Evolutionary conservation across 2,888 invertebrate genomes (phyloP), one percentile per base, ranked within the genome.

Genomic region (Cheilosia variabilis): DNA sequence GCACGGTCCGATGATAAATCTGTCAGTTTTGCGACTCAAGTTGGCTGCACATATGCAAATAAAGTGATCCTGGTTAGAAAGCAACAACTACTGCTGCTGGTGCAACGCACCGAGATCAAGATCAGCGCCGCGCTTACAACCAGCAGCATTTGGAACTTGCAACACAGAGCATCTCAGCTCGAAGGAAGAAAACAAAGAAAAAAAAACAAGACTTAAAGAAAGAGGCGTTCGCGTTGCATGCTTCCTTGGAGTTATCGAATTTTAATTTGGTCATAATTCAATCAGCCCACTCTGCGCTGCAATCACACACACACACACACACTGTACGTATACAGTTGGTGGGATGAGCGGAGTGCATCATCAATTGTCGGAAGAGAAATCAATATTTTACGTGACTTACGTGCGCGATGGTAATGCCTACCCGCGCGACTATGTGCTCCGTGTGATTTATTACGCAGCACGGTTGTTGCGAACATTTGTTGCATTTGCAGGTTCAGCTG

Each of bases 321-420:
- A 27, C 27, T 6, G 6, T 27, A 27, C 6, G 4, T 6, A 27
- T 5, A 27, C 27, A 27, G 27, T 27, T 27, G 27, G 27, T 27
- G 27, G 27, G 31, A 31, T 31, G 31, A 47, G 71, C 52, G 75
- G 60, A 86, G 86, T 86, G 86, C 86, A 86, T 81, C 86, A 86
- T 86, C 86, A 86, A 81, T 86, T 86, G 86, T 86, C 86, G 86
- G 86, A 86, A 86, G 87, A 84, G 84, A 87, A 87, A 87, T 87
- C 87, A 87, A 87, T 87, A 87, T 84, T 84, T 84, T 87, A 87
- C 87, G 87, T 87, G 87, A 84, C 87, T 84, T 86, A 86, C 86
- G 81, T 81, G 86, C 86, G 86, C 81, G 86, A 86, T 77, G 84
- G 84, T 84, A 75, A 75, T 75, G 68, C 80, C 76, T 76, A 65